phyloP scores from a whole-genome alignment of 1,140 invertebrate species.

The Camponotus floridanus region DNA sequence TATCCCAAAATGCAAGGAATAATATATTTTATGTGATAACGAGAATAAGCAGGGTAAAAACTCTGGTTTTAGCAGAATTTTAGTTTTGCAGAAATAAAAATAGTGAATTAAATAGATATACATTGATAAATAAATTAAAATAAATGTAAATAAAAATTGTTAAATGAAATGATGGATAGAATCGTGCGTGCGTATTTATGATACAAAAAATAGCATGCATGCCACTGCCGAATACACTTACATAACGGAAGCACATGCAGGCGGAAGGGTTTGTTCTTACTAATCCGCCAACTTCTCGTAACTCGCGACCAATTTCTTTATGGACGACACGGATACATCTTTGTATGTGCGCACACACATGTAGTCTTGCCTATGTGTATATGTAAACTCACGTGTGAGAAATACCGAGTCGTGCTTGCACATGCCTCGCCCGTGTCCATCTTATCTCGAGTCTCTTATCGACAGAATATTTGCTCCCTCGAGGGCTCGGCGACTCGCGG shows the following conservation, averaged over 20 bases:
- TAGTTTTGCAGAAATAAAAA: neutral
- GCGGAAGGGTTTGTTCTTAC: slow-evolving; percentile 25
- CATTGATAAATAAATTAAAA: neutral
- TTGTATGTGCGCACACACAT: neutral
- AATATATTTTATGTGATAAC: neutral
- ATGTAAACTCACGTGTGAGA: slow-evolving; percentile 48
- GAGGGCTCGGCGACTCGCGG: slow-evolving; percentile 57
- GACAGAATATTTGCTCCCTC: slow-evolving; percentile 58
- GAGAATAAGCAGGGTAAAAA: neutral
- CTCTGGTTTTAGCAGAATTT: neutral
- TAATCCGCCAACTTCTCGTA: slow-evolving; percentile 9
- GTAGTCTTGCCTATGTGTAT: slow-evolving; percentile 37
- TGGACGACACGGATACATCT: slow-evolving; percentile 2
- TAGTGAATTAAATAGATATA: neutral
- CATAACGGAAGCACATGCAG: neutral
- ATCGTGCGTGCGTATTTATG: neutral
- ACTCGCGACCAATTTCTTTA: neutral
- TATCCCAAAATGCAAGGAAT: neutral
- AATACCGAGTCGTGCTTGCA: slow-evolving; percentile 45
- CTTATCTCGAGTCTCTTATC: slow-evolving; percentile 78
- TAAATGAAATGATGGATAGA: neutral
- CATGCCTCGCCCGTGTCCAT: slow-evolving; percentile 71
- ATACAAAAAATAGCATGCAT: neutral
- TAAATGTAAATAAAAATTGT: neutral
- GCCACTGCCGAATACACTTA: neutral